phyloP scores from a whole-genome alignment of 2,113 vertebrate species.

The Syrrhaptes paradoxus region DNA sequence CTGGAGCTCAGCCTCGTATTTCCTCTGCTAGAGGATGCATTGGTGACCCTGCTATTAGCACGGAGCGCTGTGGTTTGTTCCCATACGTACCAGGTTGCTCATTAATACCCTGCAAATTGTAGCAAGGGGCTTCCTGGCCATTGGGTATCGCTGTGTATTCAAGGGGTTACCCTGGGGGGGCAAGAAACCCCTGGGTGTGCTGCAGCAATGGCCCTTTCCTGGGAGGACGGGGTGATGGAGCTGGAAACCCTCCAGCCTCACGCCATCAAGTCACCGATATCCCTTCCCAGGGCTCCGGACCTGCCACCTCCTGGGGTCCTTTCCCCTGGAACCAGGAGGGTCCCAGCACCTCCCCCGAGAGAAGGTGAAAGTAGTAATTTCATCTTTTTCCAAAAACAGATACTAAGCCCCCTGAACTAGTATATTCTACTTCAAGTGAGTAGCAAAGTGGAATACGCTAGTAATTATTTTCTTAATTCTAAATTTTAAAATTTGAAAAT shows the following conservation, averaged over 20 bases:
- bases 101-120: not conserved
- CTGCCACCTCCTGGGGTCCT: not conserved
- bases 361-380: not conserved
- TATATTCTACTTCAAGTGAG: not conserved
- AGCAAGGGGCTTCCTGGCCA: not conserved
- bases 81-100: slow-evolving; percentile 50
- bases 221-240: not conserved
- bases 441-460: not conserved
- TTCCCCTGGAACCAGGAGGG: not conserved
- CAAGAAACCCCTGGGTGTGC: not conserved
- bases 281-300: not conserved
- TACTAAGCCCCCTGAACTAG: not conserved
- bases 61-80: not conserved
- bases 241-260: not conserved
- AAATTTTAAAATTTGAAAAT: not conserved
- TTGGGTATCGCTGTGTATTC: not conserved
- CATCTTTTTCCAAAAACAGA: not conserved
- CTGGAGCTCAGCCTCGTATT: slow-evolving; percentile 32
- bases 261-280: not conserved
- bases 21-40: slow-evolving; percentile 22
- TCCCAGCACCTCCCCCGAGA: too few relatives aligned
- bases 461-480: not conserved
- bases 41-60: slow-evolving; percentile 28
- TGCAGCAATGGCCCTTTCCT: not conserved
- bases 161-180: not conserved